Evolutionary conservation across 1,140 invertebrate genomes (phyloP).

Genomic region (Chionoecetes opilio): DNA sequence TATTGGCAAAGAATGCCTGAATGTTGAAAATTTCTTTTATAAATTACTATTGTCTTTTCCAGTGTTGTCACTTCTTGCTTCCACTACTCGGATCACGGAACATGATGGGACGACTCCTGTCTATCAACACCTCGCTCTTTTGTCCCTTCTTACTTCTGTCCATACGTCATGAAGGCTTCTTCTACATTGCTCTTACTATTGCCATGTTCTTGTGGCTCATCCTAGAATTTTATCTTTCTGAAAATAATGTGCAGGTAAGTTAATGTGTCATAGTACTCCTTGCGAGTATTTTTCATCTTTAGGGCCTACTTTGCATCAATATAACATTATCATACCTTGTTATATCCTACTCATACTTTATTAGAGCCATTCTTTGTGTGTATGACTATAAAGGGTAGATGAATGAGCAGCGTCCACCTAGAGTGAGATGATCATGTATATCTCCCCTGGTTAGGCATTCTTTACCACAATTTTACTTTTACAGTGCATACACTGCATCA

Average conservation of each 20-base stretch:
- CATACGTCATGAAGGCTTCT: conserved; percentile 80
- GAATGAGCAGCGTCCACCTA: no score
- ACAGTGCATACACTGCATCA: no score
- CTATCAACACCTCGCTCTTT: conserved; percentile 73
- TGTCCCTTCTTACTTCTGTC: conserved; percentile 79
- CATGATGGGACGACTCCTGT: conserved; percentile 79
- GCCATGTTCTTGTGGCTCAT: conserved; percentile 79
- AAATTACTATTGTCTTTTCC: conserved; percentile 22
- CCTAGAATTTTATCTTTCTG: conserved; percentile 79
- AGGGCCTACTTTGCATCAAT: background rate
- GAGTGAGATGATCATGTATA: no score
- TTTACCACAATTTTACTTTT: no score
- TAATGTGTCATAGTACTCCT: no score
- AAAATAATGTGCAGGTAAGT: conserved; percentile 78
- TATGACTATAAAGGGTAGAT: no score
- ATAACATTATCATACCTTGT: background rate
- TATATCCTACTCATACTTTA: no score
- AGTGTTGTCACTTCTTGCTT: conserved; percentile 68
- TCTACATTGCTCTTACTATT: conserved; percentile 78
- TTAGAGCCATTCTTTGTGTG: no score
- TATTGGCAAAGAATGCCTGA: background rate
- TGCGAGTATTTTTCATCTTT: no score
- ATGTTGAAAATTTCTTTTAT: conserved; percentile 8
- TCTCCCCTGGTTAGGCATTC: no score
- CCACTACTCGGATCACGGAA: conserved; percentile 77